These are phyloP conservation scores for Andricus quercusramuli DNA, from an alignment of 2,888 invertebrate genomes.

Conservation along the genomic window DNA sequence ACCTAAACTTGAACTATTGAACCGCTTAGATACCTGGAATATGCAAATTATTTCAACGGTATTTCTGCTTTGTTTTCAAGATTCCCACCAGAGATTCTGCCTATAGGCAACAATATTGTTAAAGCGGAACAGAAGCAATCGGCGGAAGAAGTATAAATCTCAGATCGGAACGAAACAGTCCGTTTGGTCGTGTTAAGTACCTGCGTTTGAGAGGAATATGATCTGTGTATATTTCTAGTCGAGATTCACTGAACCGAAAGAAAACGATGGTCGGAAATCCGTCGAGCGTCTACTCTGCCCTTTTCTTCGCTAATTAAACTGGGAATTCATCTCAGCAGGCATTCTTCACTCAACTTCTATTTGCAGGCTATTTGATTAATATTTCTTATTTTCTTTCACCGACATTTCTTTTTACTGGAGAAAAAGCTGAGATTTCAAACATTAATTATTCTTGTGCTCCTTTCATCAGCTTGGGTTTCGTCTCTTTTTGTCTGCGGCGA, in stretches of 20 bases:
- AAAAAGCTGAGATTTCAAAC: neutral
- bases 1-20: too few relatives aligned
- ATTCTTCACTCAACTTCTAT: constrained; percentile 18
- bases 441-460: neutral
- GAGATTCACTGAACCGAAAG: constrained; percentile 20
- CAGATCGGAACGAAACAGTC: constrained; percentile 11
- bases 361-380: constrained; percentile 12
- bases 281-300: neutral
- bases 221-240: constrained; percentile 9
- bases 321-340: constrained; percentile 4
- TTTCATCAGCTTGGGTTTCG: neutral
- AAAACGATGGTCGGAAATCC: constrained; percentile 30
- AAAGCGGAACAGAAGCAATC: constrained; percentile 7
- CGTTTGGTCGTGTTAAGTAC: constrained; percentile 14
- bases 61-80: too few relatives aligned
- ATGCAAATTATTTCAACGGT: too few relatives aligned
- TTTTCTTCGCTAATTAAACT: constrained; percentile 26
- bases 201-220: constrained; percentile 19
- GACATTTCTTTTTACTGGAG: neutral
- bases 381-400: constrained; percentile 8
- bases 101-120: neutral
- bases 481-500: neutral
- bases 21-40: too few relatives aligned
- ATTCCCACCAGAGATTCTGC: neutral
- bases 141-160: constrained; percentile 17